Conservation (phyloP, 2,888 invertebrate species). For the Odontocerum albicorne region DNA sequence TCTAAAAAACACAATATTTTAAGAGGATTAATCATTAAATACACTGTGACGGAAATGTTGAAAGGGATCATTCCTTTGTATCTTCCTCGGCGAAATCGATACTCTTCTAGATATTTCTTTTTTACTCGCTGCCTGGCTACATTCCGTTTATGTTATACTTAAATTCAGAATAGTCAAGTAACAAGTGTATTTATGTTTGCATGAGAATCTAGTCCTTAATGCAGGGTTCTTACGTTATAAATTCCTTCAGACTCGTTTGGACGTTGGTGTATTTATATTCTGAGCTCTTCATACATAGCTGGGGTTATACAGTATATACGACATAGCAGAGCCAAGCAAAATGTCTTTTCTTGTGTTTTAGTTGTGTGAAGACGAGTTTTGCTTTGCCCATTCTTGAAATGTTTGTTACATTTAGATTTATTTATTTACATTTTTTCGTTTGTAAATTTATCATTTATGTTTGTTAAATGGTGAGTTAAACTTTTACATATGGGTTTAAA, state of each 20-base stretch:
- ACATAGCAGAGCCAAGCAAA: slow-evolving; percentile 15
- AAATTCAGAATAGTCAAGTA: slow-evolving; percentile 15
- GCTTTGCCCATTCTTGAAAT: slow-evolving; percentile 1
- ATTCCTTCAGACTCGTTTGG: no score
- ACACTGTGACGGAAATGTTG: slow-evolving; percentile 2
- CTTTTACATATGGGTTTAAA: no score
- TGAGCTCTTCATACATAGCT: no score
- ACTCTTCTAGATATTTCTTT: neutral
- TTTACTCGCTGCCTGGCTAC: slow-evolving; percentile 7
- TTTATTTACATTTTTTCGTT: neutral
- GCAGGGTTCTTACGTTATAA: no score
- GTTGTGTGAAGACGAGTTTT: slow-evolving; percentile 17
- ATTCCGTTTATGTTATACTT: slow-evolving; percentile 17
- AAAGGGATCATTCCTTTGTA: neutral
- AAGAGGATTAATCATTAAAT: slow-evolving; percentile 13
- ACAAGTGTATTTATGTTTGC: no score
- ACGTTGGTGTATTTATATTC: no score
- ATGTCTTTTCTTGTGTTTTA: slow-evolving; percentile 18
- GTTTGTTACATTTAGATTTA: no score
- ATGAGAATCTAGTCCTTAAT: no score
- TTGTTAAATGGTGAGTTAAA: no score
- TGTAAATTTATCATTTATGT: neutral
- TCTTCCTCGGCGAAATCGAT: neutral
- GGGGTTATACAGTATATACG: neutral
- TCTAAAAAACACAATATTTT: slow-evolving; percentile 6